A percentile compares a stretch with the other conserved stretches of the same genome.
phyloP scores from a whole-genome alignment of 2,113 vertebrate species.

The Rhinichthys klamathensis region DNA sequence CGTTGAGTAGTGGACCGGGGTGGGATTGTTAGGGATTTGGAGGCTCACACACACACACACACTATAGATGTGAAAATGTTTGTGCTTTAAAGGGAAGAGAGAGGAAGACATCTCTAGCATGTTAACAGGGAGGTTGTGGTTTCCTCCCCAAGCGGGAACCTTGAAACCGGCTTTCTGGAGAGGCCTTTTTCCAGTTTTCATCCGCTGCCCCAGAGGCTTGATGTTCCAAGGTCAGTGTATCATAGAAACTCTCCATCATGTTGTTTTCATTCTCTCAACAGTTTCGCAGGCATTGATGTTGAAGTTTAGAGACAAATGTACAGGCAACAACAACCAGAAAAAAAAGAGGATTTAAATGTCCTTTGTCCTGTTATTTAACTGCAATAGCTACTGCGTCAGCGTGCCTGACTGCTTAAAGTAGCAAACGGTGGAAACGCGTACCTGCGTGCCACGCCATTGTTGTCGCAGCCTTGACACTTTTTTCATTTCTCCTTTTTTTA shows the following conservation, averaged over 20 bases:
- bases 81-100: slow-evolving; percentile 55
- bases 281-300: slow-evolving; percentile 51
- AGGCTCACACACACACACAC: slow-evolving; percentile 15
- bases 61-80: slow-evolving; percentile 35
- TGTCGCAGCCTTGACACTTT: slow-evolving; percentile 20
- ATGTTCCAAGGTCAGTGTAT: slow-evolving; percentile 17
- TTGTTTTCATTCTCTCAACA: slow-evolving; percentile 36
- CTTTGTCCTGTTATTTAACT: slow-evolving; percentile 46
- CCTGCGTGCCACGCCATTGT: neutral
- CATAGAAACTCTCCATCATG: neutral
- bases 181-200: slow-evolving; percentile 16
- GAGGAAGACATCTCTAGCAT: neutral
- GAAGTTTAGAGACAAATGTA: neutral
- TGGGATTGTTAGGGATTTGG: slow-evolving; percentile 7
- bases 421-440: slow-evolving; percentile 7
- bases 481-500: slow-evolving; percentile 39
- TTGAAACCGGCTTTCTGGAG: slow-evolving; percentile 17
- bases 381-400: slow-evolving; percentile 14
- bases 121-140: neutral
- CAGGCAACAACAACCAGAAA: neutral
- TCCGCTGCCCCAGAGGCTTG: neutral
- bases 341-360: slow-evolving; percentile 37
- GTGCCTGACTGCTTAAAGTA: neutral
- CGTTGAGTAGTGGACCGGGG: neutral
- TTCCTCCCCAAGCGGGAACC: slow-evolving; percentile 4